Base-by-base conservation (phyloP, 2,113 vertebrate genomes). In the Apodemus sylvaticus region DNA sequence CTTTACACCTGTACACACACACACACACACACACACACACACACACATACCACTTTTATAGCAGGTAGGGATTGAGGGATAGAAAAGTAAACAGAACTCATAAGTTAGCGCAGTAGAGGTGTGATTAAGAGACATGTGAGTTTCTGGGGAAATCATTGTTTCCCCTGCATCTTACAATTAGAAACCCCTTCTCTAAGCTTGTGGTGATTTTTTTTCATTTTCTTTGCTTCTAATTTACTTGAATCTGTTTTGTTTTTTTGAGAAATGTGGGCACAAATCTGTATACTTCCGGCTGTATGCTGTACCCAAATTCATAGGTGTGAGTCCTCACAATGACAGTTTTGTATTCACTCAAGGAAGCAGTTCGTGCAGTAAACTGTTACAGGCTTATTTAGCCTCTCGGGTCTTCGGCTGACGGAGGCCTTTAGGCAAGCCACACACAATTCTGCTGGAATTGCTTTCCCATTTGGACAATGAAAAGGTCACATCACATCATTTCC, bases 381-480 rank as follows among this genome's bases (percentile, higher is more conserved):
- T 29, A 39, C 24, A 66, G 87, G 2, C 10, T 51, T 34, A 14
- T 31, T 26, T 78, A 77, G 53, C 89, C 53, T 60, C 60, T 62
- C 5, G 42, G 36, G 22, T 64, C 74, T 16, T 68, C 24, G 13
- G n/a, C 36, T 92, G 68, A 36, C 22, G 45, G 31, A 48, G 3
- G 34, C 36, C 48, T 83, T 58, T 58, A 94, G 73, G 78, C 31
- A 83, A 77, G 70, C 60, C 58, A 73, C 55, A n/a, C 4, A 34
- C 42, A 85, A 55, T 87, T 95, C 83, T 76, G 45, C 51, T 60
- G 8, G 64, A 78, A 66, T 93, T 78, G 74, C 36, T 89, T 87
- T 96, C 34, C 31, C 48, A 85, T 64, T 86, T 74, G 79, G 60
- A 93, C 89, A 78, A 77, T 88, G 48, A 76, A 95, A 95, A 90